Evolutionary conservation across 2,797 vertebrate genomes (phyloP).

Genomic region (Catostomus latipinnis): DNA sequence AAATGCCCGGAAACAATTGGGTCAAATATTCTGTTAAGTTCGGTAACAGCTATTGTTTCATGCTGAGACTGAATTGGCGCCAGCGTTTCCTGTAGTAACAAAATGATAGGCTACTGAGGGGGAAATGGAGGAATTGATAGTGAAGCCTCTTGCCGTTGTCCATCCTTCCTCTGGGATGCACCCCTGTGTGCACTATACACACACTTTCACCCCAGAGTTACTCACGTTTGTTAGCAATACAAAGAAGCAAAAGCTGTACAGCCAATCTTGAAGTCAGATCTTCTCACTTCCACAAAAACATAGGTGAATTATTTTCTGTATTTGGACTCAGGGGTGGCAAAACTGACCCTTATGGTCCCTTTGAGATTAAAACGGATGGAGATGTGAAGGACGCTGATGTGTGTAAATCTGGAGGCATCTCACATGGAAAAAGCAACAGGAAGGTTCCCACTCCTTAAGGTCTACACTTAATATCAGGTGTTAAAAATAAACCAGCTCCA

Average conservation of each 20-base stretch:
- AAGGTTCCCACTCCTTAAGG: constrained; percentile 33
- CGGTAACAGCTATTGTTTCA: constrained; percentile 65
- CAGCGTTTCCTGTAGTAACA: constrained; percentile 54
- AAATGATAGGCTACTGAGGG: constrained; percentile 46
- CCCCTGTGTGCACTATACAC: constrained; percentile 1
- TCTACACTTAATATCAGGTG: constrained; percentile 12
- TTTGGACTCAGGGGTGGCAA: background rate
- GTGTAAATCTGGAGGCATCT: constrained; percentile 65
- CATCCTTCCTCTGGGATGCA: constrained; percentile 64
- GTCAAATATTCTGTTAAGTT: constrained; percentile 65
- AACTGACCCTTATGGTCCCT: constrained; percentile 42
- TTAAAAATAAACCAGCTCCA: constrained; percentile 41
- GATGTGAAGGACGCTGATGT: constrained; percentile 53
- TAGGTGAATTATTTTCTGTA: constrained; percentile 18
- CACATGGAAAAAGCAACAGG: constrained; percentile 11
- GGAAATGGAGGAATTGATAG: constrained; percentile 48
- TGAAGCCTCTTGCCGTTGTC: constrained; percentile 15
- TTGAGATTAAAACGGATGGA: constrained; percentile 57
- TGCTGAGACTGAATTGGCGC: constrained; percentile 66
- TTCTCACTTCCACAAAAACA: constrained; percentile 1
- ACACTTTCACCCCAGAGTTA: constrained; percentile 65
- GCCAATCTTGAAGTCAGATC: background rate
- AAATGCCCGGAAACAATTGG: constrained; percentile 81
- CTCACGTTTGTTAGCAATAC: constrained; percentile 70
- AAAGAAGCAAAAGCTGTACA: constrained; percentile 68